Evolutionary conservation across 2,888 invertebrate genomes (phyloP).

Genomic region (Laspeyria flexula): DNA sequence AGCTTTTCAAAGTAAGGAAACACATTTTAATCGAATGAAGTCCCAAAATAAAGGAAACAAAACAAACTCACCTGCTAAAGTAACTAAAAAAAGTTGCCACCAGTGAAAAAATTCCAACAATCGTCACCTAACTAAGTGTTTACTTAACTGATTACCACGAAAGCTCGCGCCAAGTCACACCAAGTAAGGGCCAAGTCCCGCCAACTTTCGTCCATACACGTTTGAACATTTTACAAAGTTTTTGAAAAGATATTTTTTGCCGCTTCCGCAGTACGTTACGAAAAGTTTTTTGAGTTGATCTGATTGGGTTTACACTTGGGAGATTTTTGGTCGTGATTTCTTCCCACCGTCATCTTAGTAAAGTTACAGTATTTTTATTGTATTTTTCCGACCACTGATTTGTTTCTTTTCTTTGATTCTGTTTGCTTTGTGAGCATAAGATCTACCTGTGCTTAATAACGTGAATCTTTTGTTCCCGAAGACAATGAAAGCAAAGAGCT

Average conservation of each 20-base stretch:
- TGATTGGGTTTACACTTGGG: slow-evolving; percentile 37
- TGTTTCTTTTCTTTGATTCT: slow-evolving; percentile 32
- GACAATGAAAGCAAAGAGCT: slow-evolving; percentile 7
- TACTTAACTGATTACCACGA: slow-evolving; percentile 45
- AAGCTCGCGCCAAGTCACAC: slow-evolving; percentile 23
- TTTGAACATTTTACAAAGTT: slow-evolving; percentile 34
- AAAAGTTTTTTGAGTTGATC: slow-evolving; percentile 41
- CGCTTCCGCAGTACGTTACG: slow-evolving; percentile 20
- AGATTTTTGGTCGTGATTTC: slow-evolving; percentile 31
- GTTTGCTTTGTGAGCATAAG: slow-evolving; percentile 23
- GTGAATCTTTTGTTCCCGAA: slow-evolving; percentile 7
- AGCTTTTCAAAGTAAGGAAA: not conserved
- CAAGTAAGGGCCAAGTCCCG: slow-evolving; percentile 10
- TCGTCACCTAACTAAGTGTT: slow-evolving; percentile 45
- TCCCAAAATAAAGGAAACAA: slow-evolving; percentile 23
- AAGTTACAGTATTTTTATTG: slow-evolving; percentile 30
- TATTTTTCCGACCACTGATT: slow-evolving; percentile 28
- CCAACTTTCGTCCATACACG: slow-evolving; percentile 35
- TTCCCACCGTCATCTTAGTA: slow-evolving; percentile 30
- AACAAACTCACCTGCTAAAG: slow-evolving; percentile 17
- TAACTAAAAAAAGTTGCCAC: slow-evolving; percentile 26
- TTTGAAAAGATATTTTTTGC: slow-evolving; percentile 29
- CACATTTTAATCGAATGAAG: slow-evolving; percentile 16
- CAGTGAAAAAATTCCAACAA: slow-evolving; percentile 29
- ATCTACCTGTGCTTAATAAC: slow-evolving; percentile 11